Evolutionary conservation across 2,113 vertebrate genomes (phyloP), one percentile per base, ranked within the genome.

Genomic region (Vulpes vulpes): DNA sequence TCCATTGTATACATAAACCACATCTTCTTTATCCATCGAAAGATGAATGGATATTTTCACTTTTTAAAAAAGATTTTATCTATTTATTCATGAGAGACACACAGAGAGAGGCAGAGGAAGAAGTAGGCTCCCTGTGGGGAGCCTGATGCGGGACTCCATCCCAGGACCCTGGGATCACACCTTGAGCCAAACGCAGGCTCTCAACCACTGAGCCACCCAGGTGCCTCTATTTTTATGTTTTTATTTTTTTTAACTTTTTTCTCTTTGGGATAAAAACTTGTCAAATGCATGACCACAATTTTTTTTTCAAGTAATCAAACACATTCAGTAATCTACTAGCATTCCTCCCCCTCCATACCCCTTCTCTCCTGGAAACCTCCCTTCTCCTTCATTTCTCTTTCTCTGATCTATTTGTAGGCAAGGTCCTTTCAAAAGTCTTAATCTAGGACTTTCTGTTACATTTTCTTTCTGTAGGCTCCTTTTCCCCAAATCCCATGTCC

Each of bases 181-280:
- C 43, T 43, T 43, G 43, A 43, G 43, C 43, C 43, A 43, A 43
- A 7, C 6, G 7, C 43, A 43, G 43, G 8, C 6, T 43, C 6
- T 7, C 43, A 43, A 43, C 43, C 43, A 43, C 43, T 43, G 43
- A 43, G 43, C 43, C 43, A 43, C 43, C 43, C 43, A 43, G 7
- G 43, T 43, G 43, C 43, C 43, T 43, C 6, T 43, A 43, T 43
- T 43, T 43, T 43, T 43, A 43, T 43, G 5, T 69, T 59, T 96
- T 22, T 92, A 92, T 43, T 69, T 59, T 96, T 22, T 92, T 94
- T 57, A 91, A 90, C 2, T 64, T 67, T 81, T 51, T 92, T 27
- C 65, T 51, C 49, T 84, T 83, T 67, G 43, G 35, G 12, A 51
- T 94, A 5, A 89, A 81, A 87, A 30, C 5, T 87, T 81, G 15